A percentile compares a stretch with the other conserved stretches of the same genome.
Evolutionary conservation across 2,113 vertebrate genomes (phyloP).

Genomic region (Pollachius pollachius): DNA sequence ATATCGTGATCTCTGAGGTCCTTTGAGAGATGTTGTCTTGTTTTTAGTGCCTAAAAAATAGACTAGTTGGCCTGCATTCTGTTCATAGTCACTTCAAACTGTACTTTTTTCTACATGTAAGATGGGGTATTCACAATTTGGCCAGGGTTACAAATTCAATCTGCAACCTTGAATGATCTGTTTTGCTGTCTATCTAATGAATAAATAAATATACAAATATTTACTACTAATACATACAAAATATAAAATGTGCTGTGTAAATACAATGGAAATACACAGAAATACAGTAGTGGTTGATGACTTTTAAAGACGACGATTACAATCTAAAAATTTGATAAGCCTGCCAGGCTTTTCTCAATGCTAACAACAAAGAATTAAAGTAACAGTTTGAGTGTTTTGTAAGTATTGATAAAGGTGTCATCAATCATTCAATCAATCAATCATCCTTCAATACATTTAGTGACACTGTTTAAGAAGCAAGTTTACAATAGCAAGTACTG

Average conservation of each 20-base stretch:
- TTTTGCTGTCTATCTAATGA: too few relatives aligned
- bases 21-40: constrained; percentile 45
- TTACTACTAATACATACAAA: constrained; percentile 5
- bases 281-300: neutral
- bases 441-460: neutral
- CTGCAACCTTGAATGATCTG: too few relatives aligned
- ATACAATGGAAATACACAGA: neutral
- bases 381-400: constrained; percentile 9
- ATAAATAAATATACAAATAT: neutral
- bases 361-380: constrained; percentile 12
- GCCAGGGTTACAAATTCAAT: too few relatives aligned
- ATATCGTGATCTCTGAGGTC: constrained; percentile 47
- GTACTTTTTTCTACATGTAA: constrained; percentile 38
- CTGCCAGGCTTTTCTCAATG: constrained; percentile 1
- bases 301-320: neutral
- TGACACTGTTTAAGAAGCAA: neutral
- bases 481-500: constrained; percentile 7
- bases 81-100: constrained; percentile 33
- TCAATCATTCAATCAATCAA: neutral
- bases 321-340: neutral
- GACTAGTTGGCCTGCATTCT: constrained; percentile 37
- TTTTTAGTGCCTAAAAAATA: constrained; percentile 59
- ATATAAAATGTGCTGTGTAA: constrained; percentile 4
- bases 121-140: constrained; percentile 19
- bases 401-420: constrained; percentile 5